phyloP scores from a whole-genome alignment of 2,113 vertebrate species.

The Spizaetus ornatus region DNA sequence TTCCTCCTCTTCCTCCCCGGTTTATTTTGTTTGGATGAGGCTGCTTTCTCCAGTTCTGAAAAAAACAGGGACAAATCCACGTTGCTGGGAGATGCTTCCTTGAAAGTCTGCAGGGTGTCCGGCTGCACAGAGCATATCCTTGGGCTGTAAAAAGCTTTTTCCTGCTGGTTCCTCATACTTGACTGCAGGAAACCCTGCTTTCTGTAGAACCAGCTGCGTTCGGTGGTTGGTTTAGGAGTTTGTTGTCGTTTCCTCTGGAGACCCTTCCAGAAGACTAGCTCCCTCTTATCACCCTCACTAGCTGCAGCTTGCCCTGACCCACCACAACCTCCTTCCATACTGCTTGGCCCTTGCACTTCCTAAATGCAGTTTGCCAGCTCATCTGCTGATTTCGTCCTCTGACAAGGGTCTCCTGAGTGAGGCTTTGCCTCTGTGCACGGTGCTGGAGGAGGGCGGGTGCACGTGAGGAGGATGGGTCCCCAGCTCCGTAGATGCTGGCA shows the following conservation, averaged over 20 bases:
- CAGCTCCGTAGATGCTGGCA: not conserved
- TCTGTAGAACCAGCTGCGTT: not conserved
- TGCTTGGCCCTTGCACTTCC: not conserved
- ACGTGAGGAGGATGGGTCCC: not conserved
- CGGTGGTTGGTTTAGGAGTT: not conserved
- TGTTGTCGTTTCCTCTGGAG: not conserved
- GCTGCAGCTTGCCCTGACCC: not conserved
- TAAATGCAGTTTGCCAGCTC: not conserved
- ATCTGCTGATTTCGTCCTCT: not conserved
- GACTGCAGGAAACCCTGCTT: not conserved
- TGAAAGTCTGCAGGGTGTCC: not conserved
- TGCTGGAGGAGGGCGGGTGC: not conserved
- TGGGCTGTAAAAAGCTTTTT: not conserved
- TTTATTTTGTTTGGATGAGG: not conserved
- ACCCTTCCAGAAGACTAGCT: not conserved
- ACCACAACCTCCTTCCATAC: not conserved
- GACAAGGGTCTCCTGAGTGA: not conserved
- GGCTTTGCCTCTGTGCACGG: not conserved
- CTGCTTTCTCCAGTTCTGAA: not conserved
- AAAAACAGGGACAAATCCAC: accelerated
- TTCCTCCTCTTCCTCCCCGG: not conserved
- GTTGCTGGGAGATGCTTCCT: not conserved
- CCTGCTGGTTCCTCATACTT: not conserved
- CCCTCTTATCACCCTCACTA: not conserved
- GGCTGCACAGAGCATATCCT: not conserved